A percentile compares a stretch with the other conserved stretches of the same genome.
Evolutionary conservation across 2,888 invertebrate species (phyloP).

Genomic region (Ethmia dodecea): DNA sequence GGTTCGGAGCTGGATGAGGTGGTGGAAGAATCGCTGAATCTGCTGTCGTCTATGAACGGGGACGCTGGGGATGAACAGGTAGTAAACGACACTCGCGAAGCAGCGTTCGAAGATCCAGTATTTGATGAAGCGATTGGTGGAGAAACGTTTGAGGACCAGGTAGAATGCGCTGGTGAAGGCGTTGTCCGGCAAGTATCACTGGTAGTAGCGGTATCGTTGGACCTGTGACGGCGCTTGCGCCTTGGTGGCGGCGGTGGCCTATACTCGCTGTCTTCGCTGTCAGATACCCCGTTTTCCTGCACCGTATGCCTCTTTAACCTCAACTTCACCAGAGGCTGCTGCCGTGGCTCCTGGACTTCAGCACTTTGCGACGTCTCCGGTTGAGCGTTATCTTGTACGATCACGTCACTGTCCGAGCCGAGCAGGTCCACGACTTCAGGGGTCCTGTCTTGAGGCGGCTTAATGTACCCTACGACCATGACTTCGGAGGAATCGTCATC

Average conservation of each 20-base stretch:
- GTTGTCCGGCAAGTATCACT: constrained; percentile 10
- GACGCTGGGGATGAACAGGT: constrained; percentile 4
- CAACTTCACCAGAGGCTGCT: constrained; percentile 33
- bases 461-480: constrained; percentile 80
- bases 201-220: constrained; percentile 8
- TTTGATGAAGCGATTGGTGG: too few species aligned
- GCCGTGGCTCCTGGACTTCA: constrained; percentile 20
- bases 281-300: constrained; percentile 21
- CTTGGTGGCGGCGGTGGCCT: constrained; percentile 25
- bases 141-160: constrained; percentile 6
- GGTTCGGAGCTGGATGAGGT: constrained; percentile 16
- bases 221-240: constrained; percentile 21
- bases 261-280: constrained; percentile 37
- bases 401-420: constrained; percentile 75
- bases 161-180: constrained; percentile 10
- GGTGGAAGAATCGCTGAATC: constrained; percentile 2
- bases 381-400: constrained; percentile 44
- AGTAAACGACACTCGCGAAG: constrained; percentile 1
- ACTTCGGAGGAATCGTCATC: constrained; percentile 75
- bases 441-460: constrained; percentile 81
- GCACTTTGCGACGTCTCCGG: constrained; percentile 24
- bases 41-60: neutral
- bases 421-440: constrained; percentile 80
- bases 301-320: constrained; percentile 35
- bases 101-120: too few species aligned